Evolutionary conservation across 2,113 vertebrate species (phyloP), one percentile per base, ranked within the genome.

Genomic region (Perca flavescens): DNA sequence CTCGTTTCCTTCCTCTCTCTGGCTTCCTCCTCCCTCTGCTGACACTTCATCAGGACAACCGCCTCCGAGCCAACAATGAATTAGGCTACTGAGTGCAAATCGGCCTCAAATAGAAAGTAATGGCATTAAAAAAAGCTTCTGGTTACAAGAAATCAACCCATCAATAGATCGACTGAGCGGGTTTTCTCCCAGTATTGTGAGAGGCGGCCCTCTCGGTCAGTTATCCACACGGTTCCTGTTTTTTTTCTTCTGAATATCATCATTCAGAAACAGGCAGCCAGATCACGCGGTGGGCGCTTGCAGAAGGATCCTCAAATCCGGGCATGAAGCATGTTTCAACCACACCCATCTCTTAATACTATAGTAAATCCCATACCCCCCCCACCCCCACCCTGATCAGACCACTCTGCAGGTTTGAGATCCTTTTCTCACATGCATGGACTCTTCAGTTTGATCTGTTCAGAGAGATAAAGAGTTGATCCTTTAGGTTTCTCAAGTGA

Each of bases 291-390:
- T 90, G 80, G 80, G 72, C 65, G 79, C 57, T 84, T 82, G 65
- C 74, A 73, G 72, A 81, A 90, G 82, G 78, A 84, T 91, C 86
- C 77, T 91, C 74, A 82, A 70, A 88, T 72, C 69, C 68, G 71
- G 71, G 62, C 79, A 71, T 67, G 67, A 87, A 86, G 86, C 86
- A 80, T 82, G 84, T 86, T 83, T 86, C 86, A 88, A 93, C 95
- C 94, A 94, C 95, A 94, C 94, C 94, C 94, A 94, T 92, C 89
- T 88, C 60, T 80, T 79, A 78, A 83, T 86, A 87, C 86, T 84
- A 40, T 40, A 83, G 61, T 89, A 89, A 88, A 73, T 70, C 78
- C 71, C 69, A 54, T 61, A 70, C 79, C 66, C 36, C 49, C 77
- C 31, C 66, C 36, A 40, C 77, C 31, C 36, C 49, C 25, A 1